These are phyloP conservation scores for Sprattus sprattus DNA, from an alignment of 2,113 vertebrate species.

Conservation along the genomic window DNA sequence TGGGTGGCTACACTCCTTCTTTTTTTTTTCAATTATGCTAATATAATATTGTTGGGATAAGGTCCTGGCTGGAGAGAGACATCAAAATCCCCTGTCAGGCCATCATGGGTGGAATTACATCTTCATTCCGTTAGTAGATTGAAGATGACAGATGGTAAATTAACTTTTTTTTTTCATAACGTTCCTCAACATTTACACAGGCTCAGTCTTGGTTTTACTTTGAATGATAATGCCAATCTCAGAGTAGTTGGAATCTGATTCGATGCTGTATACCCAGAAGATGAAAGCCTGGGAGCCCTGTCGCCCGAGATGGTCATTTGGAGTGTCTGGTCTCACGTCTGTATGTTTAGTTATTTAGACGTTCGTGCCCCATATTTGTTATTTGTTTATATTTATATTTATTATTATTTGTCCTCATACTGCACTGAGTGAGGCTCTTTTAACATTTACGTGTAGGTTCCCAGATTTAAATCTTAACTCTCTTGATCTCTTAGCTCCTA, in stretches of 20 bases:
- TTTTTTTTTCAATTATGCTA: slow-evolving; percentile 57
- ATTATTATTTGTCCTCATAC: too few relatives aligned
- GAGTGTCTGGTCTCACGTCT: too few relatives aligned
- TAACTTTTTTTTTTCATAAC: slow-evolving; percentile 33
- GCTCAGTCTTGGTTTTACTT: slow-evolving; percentile 31
- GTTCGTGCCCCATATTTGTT: too few relatives aligned
- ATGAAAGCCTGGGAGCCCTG: neutral
- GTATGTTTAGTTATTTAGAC: too few relatives aligned
- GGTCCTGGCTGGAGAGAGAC: slow-evolving; percentile 52
- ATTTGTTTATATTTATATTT: too few relatives aligned
- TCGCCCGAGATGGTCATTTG: too few relatives aligned
- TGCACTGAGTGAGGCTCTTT: too few relatives aligned
- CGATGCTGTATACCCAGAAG: neutral
- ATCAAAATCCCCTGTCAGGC: slow-evolving; percentile 45
- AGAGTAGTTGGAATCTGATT: neutral
- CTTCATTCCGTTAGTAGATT: slow-evolving; percentile 47
- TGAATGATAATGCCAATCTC: neutral
- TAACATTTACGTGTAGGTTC: too few relatives aligned
- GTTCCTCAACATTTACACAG: slow-evolving; percentile 19
- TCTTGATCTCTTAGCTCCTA: too few relatives aligned
- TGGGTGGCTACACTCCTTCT: slow-evolving; percentile 39
- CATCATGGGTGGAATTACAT: slow-evolving; percentile 37
- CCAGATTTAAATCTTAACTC: too few relatives aligned
- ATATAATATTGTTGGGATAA: slow-evolving; percentile 64
- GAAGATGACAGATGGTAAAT: slow-evolving; percentile 48